These are phyloP conservation scores for Ostrea edulis DNA, from an alignment of 1,140 invertebrate genomes.

Conservation along the genomic window DNA sequence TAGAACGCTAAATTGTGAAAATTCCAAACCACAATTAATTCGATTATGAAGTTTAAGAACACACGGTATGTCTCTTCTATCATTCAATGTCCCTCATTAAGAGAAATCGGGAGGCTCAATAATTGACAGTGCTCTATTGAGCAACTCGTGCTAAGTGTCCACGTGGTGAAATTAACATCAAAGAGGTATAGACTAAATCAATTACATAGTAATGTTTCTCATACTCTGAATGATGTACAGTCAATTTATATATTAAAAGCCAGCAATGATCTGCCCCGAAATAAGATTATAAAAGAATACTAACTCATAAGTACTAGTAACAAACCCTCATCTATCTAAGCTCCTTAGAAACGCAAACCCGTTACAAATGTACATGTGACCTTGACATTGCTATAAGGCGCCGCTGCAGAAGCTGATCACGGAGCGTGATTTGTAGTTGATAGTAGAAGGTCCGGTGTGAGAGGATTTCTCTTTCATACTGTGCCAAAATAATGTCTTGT, in stretches of 20 bases:
- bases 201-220: background rate
- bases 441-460: background rate
- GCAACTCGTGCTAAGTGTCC: background rate
- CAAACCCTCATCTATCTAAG: background rate
- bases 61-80: too few relatives aligned
- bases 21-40: too few relatives aligned
- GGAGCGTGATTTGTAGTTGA: background rate
- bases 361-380: background rate
- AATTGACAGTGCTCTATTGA: background rate
- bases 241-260: background rate
- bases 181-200: background rate
- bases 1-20: too few relatives aligned
- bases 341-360: background rate
- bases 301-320: background rate
- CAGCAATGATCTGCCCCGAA: background rate
- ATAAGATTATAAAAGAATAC: background rate
- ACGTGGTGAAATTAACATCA: background rate
- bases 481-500: background rate
- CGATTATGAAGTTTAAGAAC: too few relatives aligned
- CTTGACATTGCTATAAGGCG: background rate
- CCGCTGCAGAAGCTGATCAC: background rate
- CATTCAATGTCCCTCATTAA: too few relatives aligned
- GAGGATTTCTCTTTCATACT: background rate
- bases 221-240: background rate
- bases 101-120: too few relatives aligned